Base-by-base conservation (phyloP, 2,113 vertebrate species). In the Cathartes aura region DNA sequence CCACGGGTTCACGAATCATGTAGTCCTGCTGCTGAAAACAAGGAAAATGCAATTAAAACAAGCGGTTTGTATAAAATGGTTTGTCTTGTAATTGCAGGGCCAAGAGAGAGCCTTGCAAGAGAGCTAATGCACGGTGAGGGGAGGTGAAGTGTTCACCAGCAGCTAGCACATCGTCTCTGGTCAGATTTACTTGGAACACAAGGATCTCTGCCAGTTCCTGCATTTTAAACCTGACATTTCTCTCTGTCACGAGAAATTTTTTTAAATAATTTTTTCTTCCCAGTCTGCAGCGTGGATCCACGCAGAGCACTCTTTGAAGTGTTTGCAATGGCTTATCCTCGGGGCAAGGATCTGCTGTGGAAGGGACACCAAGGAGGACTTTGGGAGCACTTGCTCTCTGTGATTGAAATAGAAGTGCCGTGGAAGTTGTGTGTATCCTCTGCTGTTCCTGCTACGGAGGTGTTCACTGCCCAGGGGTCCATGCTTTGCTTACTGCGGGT, bases 401-500 rank as follows among this genome's bases (percentile, higher is more conserved):
- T 8, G 48, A 3, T 1, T 13, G 60, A 29, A 22, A 15, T 11
- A 15, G 63, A 47, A 42, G n/a, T 8, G 27, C 19, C 0, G 11
- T 21, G 19, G 43, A 52, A 34, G 50, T 18, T 13, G 17, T 21
- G 13, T 12, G 38, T 24, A 6, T 34, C 16, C n/a, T 8, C 13
- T 18, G 42, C 48, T 23, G 0, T 13, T 14, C 32, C 50, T 29
- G 38, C 52, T 16, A 0, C 3, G 5, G 50, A 29, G 9, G 34
- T 1, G 13, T 26, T 58, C 0, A 2, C 43, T 21, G 40, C 60
- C 36, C 21, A 3, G 13, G 21, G 16, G 22, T 1, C 0, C 0
- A 5, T 12, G 29, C 14, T 19, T 26, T 6, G 27, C 26, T 10
- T 32, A 3, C 36, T 15, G 26, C 2, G 8, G 60, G 18, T 14